phyloP scores from a whole-genome alignment of 2,113 vertebrate genomes.

The Oriolus oriolus region DNA sequence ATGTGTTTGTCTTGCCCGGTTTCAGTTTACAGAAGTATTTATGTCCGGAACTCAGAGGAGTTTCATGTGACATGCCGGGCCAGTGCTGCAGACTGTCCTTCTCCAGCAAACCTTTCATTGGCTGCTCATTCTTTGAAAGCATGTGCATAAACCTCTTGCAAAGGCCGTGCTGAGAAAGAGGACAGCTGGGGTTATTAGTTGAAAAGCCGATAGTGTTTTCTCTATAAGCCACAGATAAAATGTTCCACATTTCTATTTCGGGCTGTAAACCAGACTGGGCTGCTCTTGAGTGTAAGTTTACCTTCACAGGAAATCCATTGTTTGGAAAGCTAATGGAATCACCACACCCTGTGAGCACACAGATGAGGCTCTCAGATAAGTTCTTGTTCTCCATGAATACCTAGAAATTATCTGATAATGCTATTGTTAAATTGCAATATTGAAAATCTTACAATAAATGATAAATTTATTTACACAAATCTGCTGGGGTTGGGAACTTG shows the following conservation, averaged over 20 bases:
- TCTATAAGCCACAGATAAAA: not conserved
- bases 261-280: not conserved
- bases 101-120: not conserved
- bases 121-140: not conserved
- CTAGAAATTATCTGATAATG: not conserved
- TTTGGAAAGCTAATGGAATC: not conserved
- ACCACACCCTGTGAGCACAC: not conserved
- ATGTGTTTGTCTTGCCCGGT: not conserved
- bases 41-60: not conserved
- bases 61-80: not conserved
- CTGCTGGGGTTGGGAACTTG: not conserved
- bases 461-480: not conserved
- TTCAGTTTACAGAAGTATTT: not conserved
- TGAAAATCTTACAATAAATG: not conserved
- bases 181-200: not conserved
- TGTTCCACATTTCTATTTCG: not conserved
- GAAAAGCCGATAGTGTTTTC: not conserved
- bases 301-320: conserved; percentile 48
- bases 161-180: not conserved
- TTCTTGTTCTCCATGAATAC: not conserved
- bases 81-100: not conserved
- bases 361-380: conserved; percentile 1
- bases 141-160: not conserved
- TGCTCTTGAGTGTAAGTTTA: conserved; percentile 5
- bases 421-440: not conserved